Conservation (phyloP, 2,888 invertebrate genomes). For the Candidula unifasciata region DNA sequence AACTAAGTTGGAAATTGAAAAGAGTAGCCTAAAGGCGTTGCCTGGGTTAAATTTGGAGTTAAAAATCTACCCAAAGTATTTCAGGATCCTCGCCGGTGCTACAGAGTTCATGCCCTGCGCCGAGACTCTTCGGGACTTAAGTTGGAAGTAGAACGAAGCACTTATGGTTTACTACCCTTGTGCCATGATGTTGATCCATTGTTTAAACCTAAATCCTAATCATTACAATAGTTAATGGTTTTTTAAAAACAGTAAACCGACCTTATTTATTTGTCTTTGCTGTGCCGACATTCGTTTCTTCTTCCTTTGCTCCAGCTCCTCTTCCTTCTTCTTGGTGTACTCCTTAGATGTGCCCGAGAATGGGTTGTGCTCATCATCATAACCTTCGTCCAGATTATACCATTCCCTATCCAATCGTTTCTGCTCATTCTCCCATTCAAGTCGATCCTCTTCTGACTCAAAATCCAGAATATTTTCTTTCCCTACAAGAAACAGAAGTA, state of each 20-base stretch:
- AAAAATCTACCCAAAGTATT: too few relatives aligned
- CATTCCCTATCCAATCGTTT: slow-evolving; percentile 89
- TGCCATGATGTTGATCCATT: too few relatives aligned
- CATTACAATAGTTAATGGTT: not conserved
- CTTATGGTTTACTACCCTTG: too few relatives aligned
- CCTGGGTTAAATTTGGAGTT: too few relatives aligned
- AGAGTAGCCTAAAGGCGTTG: too few relatives aligned
- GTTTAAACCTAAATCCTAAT: too few relatives aligned
- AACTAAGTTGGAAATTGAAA: too few relatives aligned
- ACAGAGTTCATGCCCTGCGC: too few relatives aligned
- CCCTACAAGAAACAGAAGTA: not conserved
- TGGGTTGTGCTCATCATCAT: slow-evolving; percentile 90
- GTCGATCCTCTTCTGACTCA: slow-evolving; percentile 82
- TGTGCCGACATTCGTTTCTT: slow-evolving; percentile 96
- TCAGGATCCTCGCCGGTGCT: too few relatives aligned
- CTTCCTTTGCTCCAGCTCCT: slow-evolving; percentile 91
- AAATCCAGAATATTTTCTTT: slow-evolving; percentile 60
- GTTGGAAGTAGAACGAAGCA: too few relatives aligned
- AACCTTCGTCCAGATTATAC: slow-evolving; percentile 93
- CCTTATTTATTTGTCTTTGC: slow-evolving; percentile 95
- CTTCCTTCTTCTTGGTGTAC: slow-evolving; percentile 94
- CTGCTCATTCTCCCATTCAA: slow-evolving; percentile 75
- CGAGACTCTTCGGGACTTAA: too few relatives aligned
- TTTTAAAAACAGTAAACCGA: slow-evolving; percentile 55
- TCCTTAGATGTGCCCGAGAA: slow-evolving; percentile 91